phyloP scores from a whole-genome alignment of 2,888 invertebrate species.

The Nemapogon koenigi region DNA sequence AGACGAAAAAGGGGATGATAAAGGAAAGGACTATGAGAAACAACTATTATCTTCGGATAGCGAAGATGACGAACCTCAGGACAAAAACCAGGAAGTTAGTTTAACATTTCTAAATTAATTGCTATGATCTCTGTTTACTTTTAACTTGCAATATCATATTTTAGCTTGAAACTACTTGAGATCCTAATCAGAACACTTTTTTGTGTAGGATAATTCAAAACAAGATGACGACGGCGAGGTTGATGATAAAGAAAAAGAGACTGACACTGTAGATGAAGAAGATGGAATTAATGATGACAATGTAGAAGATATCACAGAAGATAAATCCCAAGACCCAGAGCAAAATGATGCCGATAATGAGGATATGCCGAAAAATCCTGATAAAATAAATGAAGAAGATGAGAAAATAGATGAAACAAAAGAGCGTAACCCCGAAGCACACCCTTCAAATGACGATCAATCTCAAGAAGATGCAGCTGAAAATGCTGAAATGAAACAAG shows the following conservation, averaged over 20 bases:
- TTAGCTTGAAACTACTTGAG: too few relatives aligned
- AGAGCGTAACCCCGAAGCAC: slow-evolving; percentile 57
- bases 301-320: slow-evolving; percentile 25
- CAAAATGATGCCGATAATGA: slow-evolving; percentile 28
- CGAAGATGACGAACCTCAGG: slow-evolving; percentile 29
- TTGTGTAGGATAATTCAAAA: slow-evolving; percentile 6
- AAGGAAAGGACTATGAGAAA: slow-evolving; percentile 38
- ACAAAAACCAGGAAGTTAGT: too few relatives aligned
- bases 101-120: too few relatives aligned
- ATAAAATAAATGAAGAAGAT: slow-evolving; percentile 46
- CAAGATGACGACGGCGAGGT: slow-evolving; percentile 21
- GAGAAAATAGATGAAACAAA: slow-evolving; percentile 45
- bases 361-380: slow-evolving; percentile 44
- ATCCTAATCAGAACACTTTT: too few relatives aligned
- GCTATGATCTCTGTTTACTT: too few relatives aligned
- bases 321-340: slow-evolving; percentile 25
- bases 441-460: slow-evolving; percentile 52
- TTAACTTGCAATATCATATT: too few relatives aligned
- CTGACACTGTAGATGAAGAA: slow-evolving; percentile 23
- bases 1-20: slow-evolving; percentile 37
- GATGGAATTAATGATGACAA: slow-evolving; percentile 27
- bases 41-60: too few relatives aligned
- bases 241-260: slow-evolving; percentile 39
- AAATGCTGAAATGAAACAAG: slow-evolving; percentile 50
- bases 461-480: slow-evolving; percentile 54